phyloP scores from a whole-genome alignment of 2,888 invertebrate genomes.

The Apamea anceps region DNA sequence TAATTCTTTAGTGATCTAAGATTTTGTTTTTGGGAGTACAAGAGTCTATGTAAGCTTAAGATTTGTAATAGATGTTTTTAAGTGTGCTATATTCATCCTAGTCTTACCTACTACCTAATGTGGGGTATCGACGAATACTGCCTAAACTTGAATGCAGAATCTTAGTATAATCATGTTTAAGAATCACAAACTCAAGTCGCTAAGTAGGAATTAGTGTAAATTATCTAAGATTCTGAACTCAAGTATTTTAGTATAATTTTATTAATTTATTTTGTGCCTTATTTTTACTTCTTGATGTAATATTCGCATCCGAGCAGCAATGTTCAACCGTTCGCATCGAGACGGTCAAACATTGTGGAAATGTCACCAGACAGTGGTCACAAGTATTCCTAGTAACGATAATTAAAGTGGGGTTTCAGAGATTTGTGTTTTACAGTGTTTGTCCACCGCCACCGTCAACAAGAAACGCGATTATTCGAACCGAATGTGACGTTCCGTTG shows the following conservation, averaged over 20 bases:
- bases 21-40: slow-evolving; percentile 3
- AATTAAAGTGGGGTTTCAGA: not conserved
- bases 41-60: slow-evolving; percentile 14
- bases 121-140: slow-evolving; percentile 20
- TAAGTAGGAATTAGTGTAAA: not conserved
- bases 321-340: not conserved
- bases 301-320: not conserved
- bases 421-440: not conserved
- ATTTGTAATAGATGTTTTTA: not conserved
- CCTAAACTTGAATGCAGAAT: slow-evolving; percentile 23
- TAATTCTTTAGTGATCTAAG: not conserved
- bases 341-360: not conserved
- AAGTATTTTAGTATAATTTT: slow-evolving; percentile 7
- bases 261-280: slow-evolving; percentile 26
- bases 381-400: not conserved
- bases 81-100: slow-evolving; percentile 32
- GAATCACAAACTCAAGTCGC: not conserved
- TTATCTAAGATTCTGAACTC: slow-evolving; percentile 12
- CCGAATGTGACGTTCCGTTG: not conserved
- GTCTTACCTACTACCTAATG: slow-evolving; percentile 9
- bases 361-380: not conserved
- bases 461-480: not conserved
- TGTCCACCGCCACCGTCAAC: not conserved
- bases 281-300: slow-evolving; percentile 1
- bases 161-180: slow-evolving; percentile 5